Evolutionary conservation across 23 tunicate genomes (phyloP).

Genomic region (Corella eumyota): DNA sequence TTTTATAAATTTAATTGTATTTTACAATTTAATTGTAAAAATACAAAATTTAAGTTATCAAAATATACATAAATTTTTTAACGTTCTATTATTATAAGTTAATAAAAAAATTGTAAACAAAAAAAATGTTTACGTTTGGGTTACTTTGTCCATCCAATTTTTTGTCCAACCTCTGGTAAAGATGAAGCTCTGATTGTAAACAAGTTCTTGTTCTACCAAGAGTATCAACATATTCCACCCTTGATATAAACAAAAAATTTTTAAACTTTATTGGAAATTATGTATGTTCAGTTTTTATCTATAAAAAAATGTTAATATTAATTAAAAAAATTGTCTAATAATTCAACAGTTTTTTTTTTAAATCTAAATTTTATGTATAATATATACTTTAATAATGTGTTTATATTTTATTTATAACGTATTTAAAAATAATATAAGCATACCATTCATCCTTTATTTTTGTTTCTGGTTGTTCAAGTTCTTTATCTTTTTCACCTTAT

Average conservation of each 20-base stretch:
- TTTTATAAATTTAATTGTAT: no score
- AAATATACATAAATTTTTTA: no score
- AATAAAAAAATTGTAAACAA: no score
- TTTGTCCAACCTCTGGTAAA: constrained; percentile 37
- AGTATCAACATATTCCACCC: constrained; percentile 77
- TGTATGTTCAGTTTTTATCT: no score
- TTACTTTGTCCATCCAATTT: constrained; percentile 18
- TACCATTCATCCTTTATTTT: not conserved
- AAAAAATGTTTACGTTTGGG: no score
- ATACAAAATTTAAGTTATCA: no score
- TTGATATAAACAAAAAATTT: constrained; percentile 2
- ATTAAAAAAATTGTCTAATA: no score
- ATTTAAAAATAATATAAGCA: not conserved
- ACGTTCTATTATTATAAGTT: no score
- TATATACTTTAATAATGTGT: not conserved
- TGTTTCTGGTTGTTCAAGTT: not conserved
- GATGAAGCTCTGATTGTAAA: constrained; percentile 31
- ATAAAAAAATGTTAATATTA: no score
- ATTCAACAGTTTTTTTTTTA: no score
- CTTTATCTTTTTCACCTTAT: not conserved
- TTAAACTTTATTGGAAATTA: not conserved
- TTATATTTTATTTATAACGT: not conserved
- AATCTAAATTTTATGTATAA: no score
- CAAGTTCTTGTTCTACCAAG: constrained; percentile 71
- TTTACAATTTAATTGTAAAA: no score